phyloP scores from a whole-genome alignment of 2,797 vertebrate species.

The Crypturellus tataupa region DNA sequence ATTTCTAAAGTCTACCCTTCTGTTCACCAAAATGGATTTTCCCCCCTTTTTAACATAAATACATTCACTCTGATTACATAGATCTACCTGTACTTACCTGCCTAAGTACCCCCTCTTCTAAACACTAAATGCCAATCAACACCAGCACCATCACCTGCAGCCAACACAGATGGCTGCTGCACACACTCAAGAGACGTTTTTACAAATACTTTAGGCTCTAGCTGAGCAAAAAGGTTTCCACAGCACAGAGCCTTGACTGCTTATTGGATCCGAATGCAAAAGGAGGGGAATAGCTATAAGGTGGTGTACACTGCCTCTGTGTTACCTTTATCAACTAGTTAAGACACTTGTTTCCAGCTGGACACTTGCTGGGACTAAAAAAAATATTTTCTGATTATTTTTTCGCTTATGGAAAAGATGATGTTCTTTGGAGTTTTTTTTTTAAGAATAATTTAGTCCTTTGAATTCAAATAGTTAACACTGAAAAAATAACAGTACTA shows the following conservation, averaged over 20 bases:
- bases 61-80: not conserved
- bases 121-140: not conserved
- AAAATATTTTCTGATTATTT: not conserved
- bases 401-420: not conserved
- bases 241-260: not conserved
- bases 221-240: not conserved
- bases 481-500: not conserved
- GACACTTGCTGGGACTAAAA: slow-evolving; percentile 15
- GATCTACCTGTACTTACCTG: not conserved
- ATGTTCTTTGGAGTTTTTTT: not conserved
- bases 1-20: not conserved
- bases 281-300: not conserved
- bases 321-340: slow-evolving; percentile 30
- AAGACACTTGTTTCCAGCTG: not conserved
- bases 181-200: slow-evolving; percentile 15
- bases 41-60: not conserved
- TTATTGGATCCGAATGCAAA: not conserved
- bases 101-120: not conserved
- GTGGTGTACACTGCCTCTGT: not conserved
- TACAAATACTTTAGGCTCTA: not conserved
- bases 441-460: not conserved
- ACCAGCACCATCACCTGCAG: slow-evolving; percentile 4
- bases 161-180: slow-evolving; percentile 50
- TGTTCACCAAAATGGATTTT: not conserved
- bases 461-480: not conserved